A percentile compares a stretch with the other conserved stretches of the same genome.
These are phyloP conservation scores for Denticeps clupeoides DNA, from an alignment of 2,797 vertebrate species.

Conservation along the genomic window DNA sequence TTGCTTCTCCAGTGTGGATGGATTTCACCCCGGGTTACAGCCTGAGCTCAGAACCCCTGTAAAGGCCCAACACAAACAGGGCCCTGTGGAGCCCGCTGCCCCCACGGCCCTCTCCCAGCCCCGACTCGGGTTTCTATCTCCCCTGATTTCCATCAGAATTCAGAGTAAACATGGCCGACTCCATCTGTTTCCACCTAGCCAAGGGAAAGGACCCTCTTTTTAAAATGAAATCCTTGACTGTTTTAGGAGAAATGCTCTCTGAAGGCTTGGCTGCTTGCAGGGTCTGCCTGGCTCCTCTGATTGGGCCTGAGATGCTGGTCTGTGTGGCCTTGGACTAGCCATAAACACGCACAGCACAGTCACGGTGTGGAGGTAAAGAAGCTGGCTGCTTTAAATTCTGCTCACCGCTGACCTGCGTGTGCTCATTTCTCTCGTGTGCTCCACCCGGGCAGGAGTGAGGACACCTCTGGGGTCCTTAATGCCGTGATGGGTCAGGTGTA, in stretches of 20 bases:
- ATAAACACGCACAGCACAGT: constrained; percentile 4
- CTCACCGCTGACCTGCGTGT: too few species aligned
- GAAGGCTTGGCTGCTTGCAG: constrained; percentile 19
- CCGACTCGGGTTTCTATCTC: constrained; percentile 46
- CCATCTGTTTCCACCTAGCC: constrained; percentile 37
- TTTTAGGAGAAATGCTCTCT: constrained; percentile 27
- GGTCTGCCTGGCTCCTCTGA: constrained; percentile 15
- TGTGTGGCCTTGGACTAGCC: constrained; percentile 6
- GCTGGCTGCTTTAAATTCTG: too few species aligned
- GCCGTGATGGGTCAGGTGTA: constrained; percentile 16
- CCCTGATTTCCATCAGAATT: constrained; percentile 50
- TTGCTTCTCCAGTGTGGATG: constrained; percentile 43
- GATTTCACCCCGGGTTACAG: constrained; percentile 50
- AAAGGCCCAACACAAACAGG: constrained; percentile 43
- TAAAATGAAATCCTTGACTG: constrained; percentile 30
- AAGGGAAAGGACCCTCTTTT: constrained; percentile 32
- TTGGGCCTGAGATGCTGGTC: too few species aligned
- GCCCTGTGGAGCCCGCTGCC: constrained; percentile 37
- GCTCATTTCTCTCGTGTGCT: too few species aligned
- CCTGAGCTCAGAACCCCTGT: constrained; percentile 40
- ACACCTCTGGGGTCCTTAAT: too few species aligned
- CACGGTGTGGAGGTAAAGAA: too few species aligned
- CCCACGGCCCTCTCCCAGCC: constrained; percentile 39
- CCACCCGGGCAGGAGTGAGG: too few species aligned
- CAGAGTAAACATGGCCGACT: constrained; percentile 50